phyloP scores from a whole-genome alignment of 2,113 vertebrate genomes.

The Lipotes vexillifer region DNA sequence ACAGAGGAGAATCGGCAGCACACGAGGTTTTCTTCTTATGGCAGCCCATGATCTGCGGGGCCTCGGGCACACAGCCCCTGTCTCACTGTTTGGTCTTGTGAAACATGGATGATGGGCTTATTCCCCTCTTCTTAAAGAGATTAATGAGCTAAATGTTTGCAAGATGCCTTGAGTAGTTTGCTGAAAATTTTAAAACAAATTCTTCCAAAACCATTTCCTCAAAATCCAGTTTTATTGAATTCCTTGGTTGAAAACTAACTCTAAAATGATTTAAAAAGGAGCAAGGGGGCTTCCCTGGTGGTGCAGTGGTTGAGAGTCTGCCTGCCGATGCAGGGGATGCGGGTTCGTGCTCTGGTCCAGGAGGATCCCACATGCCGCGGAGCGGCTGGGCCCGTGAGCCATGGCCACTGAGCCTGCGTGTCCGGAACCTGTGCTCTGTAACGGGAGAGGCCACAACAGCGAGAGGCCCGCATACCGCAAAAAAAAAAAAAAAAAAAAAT shows the following conservation, averaged over 20 bases:
- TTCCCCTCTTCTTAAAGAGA: slow-evolving; percentile 2
- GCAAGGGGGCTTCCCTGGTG: not conserved
- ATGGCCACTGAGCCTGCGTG: too few species aligned
- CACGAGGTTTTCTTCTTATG: not conserved
- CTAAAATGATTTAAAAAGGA: not conserved
- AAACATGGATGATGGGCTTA: slow-evolving; percentile 8
- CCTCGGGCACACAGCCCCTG: not conserved
- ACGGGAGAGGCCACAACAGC: too few species aligned
- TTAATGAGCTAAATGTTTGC: not conserved
- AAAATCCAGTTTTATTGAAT: not conserved
- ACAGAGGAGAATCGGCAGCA: not conserved
- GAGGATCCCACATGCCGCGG: too few species aligned
- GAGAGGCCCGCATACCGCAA: too few species aligned
- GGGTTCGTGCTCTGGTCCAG: too few species aligned
- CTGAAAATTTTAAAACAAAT: slow-evolving; percentile 24
- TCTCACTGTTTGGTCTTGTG: slow-evolving; percentile 14
- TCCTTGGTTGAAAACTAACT: not conserved
- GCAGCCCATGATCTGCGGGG: not conserved
- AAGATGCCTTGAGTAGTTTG: slow-evolving; percentile 16
- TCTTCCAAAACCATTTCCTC: not conserved
- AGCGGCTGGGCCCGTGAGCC: too few species aligned
- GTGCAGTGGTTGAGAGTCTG: too few species aligned
- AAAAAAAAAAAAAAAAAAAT: not conserved
- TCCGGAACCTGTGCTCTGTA: too few species aligned
- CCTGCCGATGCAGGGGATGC: too few species aligned